A percentile compares a stretch with the other conserved stretches of the same genome.
Evolutionary conservation across 2,113 vertebrate species (phyloP).

Genomic region (Bettongia penicillata): DNA sequence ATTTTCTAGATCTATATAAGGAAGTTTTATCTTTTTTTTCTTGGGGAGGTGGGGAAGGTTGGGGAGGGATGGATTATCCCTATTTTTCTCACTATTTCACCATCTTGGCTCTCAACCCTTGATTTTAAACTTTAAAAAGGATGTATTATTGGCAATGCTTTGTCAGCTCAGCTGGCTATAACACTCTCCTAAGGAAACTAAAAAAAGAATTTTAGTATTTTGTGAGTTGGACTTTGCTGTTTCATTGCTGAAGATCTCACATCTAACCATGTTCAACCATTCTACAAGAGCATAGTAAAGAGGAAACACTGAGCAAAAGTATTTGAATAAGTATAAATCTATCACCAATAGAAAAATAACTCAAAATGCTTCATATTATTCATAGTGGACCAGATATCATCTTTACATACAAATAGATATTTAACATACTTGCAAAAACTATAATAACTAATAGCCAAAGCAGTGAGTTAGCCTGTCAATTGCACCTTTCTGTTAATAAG

Average conservation of each 20-base stretch:
- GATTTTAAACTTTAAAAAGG: no score
- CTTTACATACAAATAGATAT: not conserved
- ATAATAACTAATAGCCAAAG: not conserved
- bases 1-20: no score
- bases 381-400: not conserved
- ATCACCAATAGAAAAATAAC: not conserved
- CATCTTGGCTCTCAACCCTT: no score
- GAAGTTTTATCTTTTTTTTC: no score
- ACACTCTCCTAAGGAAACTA: not conserved
- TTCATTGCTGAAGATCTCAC: not conserved
- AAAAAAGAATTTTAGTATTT: not conserved
- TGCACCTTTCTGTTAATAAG: not conserved
- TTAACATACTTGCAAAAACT: not conserved
- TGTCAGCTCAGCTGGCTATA: not conserved
- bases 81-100: no score
- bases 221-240: not conserved
- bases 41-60: no score
- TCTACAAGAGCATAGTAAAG: not conserved
- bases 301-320: not conserved
- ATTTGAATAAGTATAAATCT: not conserved
- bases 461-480: not conserved
- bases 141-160: no score
- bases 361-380: not conserved
- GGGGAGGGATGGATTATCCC: no score
- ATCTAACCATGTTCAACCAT: not conserved